A percentile compares a stretch with the other conserved stretches of the same genome.
Evolutionary conservation across 2,113 vertebrate species (phyloP).

Genomic region (Callipepla californica): DNA sequence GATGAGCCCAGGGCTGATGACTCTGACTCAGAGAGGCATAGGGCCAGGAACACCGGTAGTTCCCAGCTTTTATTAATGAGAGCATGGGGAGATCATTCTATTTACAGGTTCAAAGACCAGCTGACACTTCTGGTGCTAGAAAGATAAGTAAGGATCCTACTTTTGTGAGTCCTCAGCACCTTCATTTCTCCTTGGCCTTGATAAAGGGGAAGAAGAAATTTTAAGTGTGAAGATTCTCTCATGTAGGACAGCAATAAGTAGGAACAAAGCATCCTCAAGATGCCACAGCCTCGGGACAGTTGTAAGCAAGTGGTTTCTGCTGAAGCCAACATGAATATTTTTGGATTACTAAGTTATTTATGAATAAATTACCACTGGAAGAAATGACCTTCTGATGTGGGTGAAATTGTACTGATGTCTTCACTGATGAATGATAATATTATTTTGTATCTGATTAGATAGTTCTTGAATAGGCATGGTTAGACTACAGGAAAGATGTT

Average conservation of each 20-base stretch:
- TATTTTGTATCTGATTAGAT: constrained; percentile 31
- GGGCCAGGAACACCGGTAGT: constrained; percentile 39
- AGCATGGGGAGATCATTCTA: constrained; percentile 8
- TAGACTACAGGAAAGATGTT: constrained; percentile 26
- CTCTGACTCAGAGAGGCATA: constrained; percentile 36
- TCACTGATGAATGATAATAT: constrained; percentile 29
- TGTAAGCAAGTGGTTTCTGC: neutral
- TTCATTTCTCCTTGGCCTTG: constrained; percentile 46
- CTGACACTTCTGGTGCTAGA: constrained; percentile 35
- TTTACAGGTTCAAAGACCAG: constrained; percentile 26
- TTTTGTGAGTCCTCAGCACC: constrained; percentile 34
- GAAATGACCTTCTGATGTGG: neutral
- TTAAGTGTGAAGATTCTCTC: neutral
- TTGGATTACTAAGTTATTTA: neutral
- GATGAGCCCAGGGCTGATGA: neutral
- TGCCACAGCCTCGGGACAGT: neutral
- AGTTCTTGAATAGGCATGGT: neutral
- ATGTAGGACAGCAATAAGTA: neutral
- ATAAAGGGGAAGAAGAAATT: constrained; percentile 7
- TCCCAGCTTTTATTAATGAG: constrained; percentile 41
- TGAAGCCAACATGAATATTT: neutral
- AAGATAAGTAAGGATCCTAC: constrained; percentile 1
- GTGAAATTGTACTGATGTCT: constrained; percentile 8
- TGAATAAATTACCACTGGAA: neutral
- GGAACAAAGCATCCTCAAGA: neutral